phyloP scores from a whole-genome alignment of 2,888 invertebrate genomes.

The Helobdella robusta region DNA sequence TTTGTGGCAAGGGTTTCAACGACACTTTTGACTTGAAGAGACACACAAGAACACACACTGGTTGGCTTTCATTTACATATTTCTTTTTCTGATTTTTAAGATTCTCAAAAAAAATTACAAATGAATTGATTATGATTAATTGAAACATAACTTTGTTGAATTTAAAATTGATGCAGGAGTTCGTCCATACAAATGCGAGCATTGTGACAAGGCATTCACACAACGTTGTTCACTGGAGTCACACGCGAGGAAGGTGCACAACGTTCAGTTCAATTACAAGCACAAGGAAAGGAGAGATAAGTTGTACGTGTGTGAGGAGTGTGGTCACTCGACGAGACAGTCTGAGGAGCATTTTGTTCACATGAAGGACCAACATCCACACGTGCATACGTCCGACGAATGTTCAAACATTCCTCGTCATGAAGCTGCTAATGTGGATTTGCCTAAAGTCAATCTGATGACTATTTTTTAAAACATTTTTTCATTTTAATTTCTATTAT shows the following conservation, averaged over 20 bases:
- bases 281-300: conserved; percentile 80
- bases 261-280: conserved; percentile 86
- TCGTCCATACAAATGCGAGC: conserved; percentile 92
- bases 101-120: no score
- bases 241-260: conserved; percentile 93
- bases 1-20: conserved; percentile 99
- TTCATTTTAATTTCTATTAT: no score
- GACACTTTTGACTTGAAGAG: conserved; percentile 98
- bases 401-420: no score
- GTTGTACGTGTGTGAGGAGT: conserved; percentile 97
- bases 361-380: no score
- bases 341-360: conserved; percentile 72
- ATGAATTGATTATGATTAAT: no score
- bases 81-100: no score
- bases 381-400: no score
- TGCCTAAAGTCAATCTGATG: no score
- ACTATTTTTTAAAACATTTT: no score
- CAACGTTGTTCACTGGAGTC: conserved; percentile 97
- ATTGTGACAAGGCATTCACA: conserved; percentile 97
- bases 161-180: conserved; percentile 65
- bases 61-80: no score
- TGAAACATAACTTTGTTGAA: no score
- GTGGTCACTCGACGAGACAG: conserved; percentile 92
- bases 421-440: no score
- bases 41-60: conserved; percentile 97